A percentile compares a stretch with the other conserved stretches of the same genome.
phyloP scores from a whole-genome alignment of 2,888 invertebrate genomes.

The Phengaris arion region DNA sequence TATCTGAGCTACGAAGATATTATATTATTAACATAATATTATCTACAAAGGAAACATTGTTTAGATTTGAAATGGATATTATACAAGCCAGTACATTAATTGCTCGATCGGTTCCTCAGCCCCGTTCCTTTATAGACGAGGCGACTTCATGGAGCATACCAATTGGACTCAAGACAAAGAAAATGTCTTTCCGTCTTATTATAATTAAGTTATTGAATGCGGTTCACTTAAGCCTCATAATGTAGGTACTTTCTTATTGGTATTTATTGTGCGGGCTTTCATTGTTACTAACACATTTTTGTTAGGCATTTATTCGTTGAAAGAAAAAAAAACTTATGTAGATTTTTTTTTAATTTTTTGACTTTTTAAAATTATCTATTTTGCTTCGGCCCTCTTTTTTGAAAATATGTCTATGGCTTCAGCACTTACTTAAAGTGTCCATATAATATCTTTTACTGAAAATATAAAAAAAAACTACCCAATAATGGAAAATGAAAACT shows the following conservation, averaged over 20 bases:
- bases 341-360: no score
- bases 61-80: slow-evolving; percentile 25
- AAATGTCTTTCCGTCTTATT: slow-evolving; percentile 19
- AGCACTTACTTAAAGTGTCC: no score
- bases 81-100: slow-evolving; percentile 26
- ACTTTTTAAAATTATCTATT: no score
- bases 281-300: background rate
- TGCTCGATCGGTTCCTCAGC: slow-evolving; percentile 24
- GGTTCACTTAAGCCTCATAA: slow-evolving; percentile 21
- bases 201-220: slow-evolving; percentile 32
- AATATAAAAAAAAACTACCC: background rate
- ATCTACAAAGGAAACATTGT: background rate
- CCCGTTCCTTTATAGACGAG: slow-evolving; percentile 18
- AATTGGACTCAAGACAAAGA: slow-evolving; percentile 23
- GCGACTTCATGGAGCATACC: slow-evolving; percentile 24
- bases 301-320: background rate
- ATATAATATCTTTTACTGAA: background rate
- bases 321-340: background rate
- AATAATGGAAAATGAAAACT: background rate
- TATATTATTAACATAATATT: background rate
- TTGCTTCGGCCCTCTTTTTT: no score
- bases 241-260: background rate
- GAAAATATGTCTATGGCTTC: no score
- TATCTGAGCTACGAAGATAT: no score
- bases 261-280: background rate